Evolutionary conservation across 2,888 invertebrate genomes (phyloP).

Genomic region (Eupithecia vulgata): DNA sequence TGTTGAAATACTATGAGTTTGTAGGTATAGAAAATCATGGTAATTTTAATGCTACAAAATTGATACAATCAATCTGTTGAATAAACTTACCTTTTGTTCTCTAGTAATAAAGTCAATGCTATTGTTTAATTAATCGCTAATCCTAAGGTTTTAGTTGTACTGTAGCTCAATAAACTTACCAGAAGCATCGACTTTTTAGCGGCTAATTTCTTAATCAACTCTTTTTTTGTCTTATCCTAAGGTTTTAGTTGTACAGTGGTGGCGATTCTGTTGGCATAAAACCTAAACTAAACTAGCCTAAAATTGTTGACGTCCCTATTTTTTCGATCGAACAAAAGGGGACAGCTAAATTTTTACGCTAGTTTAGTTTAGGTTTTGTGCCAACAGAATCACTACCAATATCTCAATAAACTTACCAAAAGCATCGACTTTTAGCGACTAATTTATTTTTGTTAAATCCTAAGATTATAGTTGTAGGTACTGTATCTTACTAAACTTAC

Average conservation of each 20-base stretch:
- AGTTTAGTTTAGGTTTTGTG: no score
- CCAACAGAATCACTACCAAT: no score
- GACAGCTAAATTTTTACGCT: no score
- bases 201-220: constrained; percentile 87
- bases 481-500: constrained; percentile 71
- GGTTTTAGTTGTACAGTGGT: no score
- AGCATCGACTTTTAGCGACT: constrained; percentile 88
- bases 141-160: not conserved
- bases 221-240: constrained; percentile 54
- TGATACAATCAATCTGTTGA: not conserved
- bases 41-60: not conserved
- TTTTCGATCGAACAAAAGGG: no score
- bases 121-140: not conserved
- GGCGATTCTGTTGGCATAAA: no score
- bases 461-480: not conserved
- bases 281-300: no score
- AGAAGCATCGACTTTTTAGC: constrained; percentile 90
- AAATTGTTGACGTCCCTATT: no score
- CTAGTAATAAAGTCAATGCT: no score
- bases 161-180: constrained; percentile 77
- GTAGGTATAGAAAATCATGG: not conserved
- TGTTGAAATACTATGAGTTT: not conserved
- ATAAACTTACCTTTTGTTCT: not conserved
- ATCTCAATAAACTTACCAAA: constrained; percentile 86
- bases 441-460: constrained; percentile 77